Evolutionary conservation across 2,888 invertebrate species (phyloP), one percentile per base, ranked within the genome.

Genomic region (Apamea sordens): DNA sequence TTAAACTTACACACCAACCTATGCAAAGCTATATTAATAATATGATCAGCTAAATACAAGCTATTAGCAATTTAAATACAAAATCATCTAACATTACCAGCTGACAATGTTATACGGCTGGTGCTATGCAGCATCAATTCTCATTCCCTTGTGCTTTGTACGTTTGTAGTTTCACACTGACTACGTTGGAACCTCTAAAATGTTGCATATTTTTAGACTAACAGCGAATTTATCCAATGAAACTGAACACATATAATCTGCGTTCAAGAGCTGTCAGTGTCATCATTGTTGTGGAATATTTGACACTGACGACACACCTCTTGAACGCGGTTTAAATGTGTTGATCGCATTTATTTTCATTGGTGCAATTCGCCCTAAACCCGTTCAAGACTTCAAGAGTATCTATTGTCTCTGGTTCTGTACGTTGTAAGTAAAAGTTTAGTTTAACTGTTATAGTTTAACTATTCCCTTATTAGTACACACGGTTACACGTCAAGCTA

Each of bases 31-130:
- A n/a, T 64, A 53, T 41, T 76, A 82, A 79, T 81, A 81, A 75
- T 82, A 77, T 21, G 59, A 67, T 73, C 73, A 53, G 77, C 53
- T 59, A 82, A 79, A 79, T 83, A 87, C 84, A 88, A 89, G 80
- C 79, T 87, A 87, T 88, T 87, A 85, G 84, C 89, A 91, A 90
- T 91, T 89, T 88, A 88, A 89, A 88, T 89, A 87, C 86, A 82
- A 90, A 89, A 90, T 88, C 85, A 82, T 85, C 59, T 81, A 78
- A 88, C 86, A 87, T 91, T 90, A 89, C 81, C 69, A 89, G 83
- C 77, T 83, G 88, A 90, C 91, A 91, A 83, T 89, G 88, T 84
- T 86, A 79, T 76, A 88, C 64, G 74, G 64, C 73, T 32, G 41
- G 50, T 47, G 44, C 18, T 47, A 32, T 59, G 73, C 81, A 71